A percentile compares a stretch with the other conserved stretches of the same genome.
These are phyloP conservation scores for Notolepis coatsorum DNA, from an alignment of 2,797 vertebrate species.

Conservation along the genomic window DNA sequence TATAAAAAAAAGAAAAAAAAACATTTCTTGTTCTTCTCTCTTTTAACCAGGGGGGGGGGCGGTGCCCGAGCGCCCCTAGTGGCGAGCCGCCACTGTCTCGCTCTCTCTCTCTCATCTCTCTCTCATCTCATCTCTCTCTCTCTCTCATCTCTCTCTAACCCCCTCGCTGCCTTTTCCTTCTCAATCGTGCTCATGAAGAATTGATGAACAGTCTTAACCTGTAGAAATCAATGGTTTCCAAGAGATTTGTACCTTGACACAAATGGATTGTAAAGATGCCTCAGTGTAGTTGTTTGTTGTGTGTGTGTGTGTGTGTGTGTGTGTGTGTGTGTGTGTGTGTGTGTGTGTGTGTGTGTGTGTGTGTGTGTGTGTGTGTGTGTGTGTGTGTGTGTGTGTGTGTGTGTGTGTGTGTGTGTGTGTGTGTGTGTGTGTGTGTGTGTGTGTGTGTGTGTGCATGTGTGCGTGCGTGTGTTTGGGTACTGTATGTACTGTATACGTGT, in stretches of 20 bases:
- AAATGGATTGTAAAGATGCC: conserved; percentile 59
- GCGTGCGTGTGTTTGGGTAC: no score
- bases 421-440: background rate
- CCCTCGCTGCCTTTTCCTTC: conserved; percentile 48
- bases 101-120: no score
- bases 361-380: conserved; percentile 1
- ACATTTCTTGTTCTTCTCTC: no score
- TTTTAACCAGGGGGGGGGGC: no score
- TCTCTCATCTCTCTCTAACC: conserved; percentile 10
- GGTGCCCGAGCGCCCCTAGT: no score
- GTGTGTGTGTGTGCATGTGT: conserved; percentile 42
- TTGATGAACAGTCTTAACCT: conserved; percentile 73
- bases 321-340: background rate
- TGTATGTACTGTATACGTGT: background rate
- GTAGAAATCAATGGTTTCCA: conserved; percentile 71
- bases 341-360: background rate
- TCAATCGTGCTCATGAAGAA: conserved; percentile 63
- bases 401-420: conserved; percentile 12
- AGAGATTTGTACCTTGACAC: conserved; percentile 64
- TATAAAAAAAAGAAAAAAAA: background rate
- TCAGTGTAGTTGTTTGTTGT: conserved; percentile 34
- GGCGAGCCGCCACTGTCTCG: no score
- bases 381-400: conserved; percentile 38
- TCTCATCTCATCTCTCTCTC: no score
- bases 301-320: background rate